Percentiles rank a stretch among this genome's conserved stretches.
These are phyloP conservation scores for Odontamblyopus lacepedii DNA, from an alignment of 2,797 vertebrate genomes.

Conservation along the genomic window DNA sequence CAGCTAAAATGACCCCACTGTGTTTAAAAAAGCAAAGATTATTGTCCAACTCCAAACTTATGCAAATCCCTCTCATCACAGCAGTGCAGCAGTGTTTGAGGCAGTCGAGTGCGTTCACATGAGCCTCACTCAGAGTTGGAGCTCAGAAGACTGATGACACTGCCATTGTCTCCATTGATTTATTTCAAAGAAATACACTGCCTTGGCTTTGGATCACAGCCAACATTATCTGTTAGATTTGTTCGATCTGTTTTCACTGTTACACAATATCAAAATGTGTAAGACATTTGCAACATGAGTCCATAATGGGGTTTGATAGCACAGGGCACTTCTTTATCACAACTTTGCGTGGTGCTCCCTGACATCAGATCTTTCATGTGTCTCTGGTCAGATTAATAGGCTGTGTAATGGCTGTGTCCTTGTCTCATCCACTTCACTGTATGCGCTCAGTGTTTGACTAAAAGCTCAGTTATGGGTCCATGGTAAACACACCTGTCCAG, in stretches of 20 bases:
- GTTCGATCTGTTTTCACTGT: constrained; percentile 29
- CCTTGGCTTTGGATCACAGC: constrained; percentile 33
- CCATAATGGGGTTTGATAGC: not conserved
- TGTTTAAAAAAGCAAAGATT: not conserved
- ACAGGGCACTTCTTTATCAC: not conserved
- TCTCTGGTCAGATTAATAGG: constrained; percentile 53
- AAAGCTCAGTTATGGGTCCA: constrained; percentile 47
- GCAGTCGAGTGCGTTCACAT: constrained; percentile 29
- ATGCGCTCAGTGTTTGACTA: constrained; percentile 61
- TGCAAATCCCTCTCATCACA: constrained; percentile 1
- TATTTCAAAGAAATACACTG: constrained; percentile 43
- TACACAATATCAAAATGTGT: constrained; percentile 10
- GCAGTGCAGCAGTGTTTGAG: constrained; percentile 11
- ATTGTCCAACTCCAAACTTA: constrained; percentile 2
- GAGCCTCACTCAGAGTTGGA: constrained; percentile 45
- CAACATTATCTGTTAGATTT: constrained; percentile 40
- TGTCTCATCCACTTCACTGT: constrained; percentile 41
- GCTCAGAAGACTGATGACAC: constrained; percentile 46
- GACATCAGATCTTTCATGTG: constrained; percentile 19
- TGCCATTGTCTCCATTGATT: constrained; percentile 55
- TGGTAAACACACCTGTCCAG: constrained; percentile 71
- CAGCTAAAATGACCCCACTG: not conserved
- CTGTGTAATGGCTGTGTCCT: constrained; percentile 50
- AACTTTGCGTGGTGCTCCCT: constrained; percentile 7
- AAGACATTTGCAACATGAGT: not conserved